A percentile compares a stretch with the other conserved stretches of the same genome.
Conservation (phyloP, 2,113 vertebrate genomes). For the Corvus hawaiiensis region DNA sequence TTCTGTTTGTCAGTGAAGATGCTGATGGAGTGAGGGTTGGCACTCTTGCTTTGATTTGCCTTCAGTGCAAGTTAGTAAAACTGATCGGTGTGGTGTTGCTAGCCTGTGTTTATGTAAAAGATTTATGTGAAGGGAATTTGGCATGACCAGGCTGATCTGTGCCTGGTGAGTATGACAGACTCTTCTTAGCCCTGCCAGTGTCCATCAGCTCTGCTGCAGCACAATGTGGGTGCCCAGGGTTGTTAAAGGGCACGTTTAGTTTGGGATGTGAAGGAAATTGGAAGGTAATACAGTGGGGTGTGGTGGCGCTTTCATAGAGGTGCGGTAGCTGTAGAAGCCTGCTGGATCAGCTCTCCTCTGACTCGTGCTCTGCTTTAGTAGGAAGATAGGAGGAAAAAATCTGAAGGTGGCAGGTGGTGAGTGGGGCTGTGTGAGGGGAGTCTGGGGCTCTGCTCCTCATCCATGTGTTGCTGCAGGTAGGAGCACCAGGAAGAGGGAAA, state of each 20-base stretch:
- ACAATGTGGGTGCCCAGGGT: neutral
- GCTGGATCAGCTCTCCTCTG: neutral
- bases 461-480: neutral
- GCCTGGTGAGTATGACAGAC: neutral
- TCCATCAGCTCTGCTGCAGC: neutral
- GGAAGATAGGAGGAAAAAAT: neutral
- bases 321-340: neutral
- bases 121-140: neutral
- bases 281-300: neutral
- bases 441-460: neutral
- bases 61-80: neutral
- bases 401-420: neutral
- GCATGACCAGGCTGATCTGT: neutral
- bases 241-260: neutral
- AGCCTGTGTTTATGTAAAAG: neutral
- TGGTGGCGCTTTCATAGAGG: neutral
- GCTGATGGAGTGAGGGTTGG: neutral
- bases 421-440: neutral
- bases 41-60: neutral
- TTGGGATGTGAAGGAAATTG: neutral
- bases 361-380: neutral
- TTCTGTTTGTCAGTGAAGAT: neutral
- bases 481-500: neutral
- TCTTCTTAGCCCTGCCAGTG: neutral
- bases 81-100: neutral